Percentiles rank a stretch among this genome's conserved stretches.
Evolutionary conservation across 2,888 invertebrate species (phyloP).

Genomic region (Dolichopus griseipennis): DNA sequence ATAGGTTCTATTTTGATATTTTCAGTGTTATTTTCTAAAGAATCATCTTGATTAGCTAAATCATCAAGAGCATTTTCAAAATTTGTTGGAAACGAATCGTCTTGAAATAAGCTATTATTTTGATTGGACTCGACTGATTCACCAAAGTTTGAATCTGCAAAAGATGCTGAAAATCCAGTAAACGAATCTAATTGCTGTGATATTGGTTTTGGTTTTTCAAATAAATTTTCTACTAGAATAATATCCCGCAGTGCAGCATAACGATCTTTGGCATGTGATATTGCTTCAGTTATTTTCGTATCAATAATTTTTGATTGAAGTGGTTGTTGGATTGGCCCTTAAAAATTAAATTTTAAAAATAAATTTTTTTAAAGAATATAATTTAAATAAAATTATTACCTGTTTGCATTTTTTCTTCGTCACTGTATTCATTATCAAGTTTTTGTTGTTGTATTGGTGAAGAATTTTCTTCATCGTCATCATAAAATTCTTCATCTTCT

Average conservation of each 20-base stretch:
- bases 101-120: background rate
- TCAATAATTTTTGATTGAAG: conserved; percentile 40
- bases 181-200: background rate
- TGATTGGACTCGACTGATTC: background rate
- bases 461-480: conserved; percentile 16
- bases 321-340: conserved; percentile 21
- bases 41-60: background rate
- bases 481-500: conserved; percentile 16
- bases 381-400: background rate
- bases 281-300: conserved; percentile 44
- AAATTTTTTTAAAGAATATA: conserved; percentile 37
- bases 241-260: conserved; percentile 76
- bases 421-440: background rate
- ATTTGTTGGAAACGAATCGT: background rate
- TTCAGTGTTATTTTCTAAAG: background rate
- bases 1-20: background rate
- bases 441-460: conserved; percentile 5
- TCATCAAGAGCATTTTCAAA: background rate
- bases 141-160: background rate
- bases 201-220: conserved; percentile 42
- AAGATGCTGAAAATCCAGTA: background rate
- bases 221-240: conserved; percentile 53
- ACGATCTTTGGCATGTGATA: conserved; percentile 54
- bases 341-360: conserved; percentile 21
- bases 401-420: conserved; percentile 20